Evolutionary conservation across 2,888 invertebrate species (phyloP), one percentile per base, ranked within the genome.

Genomic region (Dendrolimus pini): DNA sequence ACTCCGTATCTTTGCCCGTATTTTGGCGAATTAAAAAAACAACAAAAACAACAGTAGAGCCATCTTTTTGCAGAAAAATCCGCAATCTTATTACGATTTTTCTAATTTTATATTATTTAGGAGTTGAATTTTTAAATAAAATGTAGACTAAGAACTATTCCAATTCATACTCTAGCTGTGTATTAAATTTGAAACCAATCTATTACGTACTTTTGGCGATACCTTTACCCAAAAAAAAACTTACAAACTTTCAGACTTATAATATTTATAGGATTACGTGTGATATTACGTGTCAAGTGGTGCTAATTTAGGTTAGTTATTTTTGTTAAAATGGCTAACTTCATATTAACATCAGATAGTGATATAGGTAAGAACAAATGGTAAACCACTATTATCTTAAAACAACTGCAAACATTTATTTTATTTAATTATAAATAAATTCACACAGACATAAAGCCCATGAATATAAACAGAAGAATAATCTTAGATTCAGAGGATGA

Each of bases 281-380:
- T 42, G 42, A 42, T 42, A 42, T n/a, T 54, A 54, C 13, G 54
- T 54, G 54, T 54, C 42, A 54, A 52, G 58, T 47, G 58, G 42
- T 54, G 55, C 30, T 58, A 58, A 54, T 58, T 58, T 55, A 58
- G 47, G 58, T 58, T 58, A 54, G 14, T 58, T 57, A 54, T 57
- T 57, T 42, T 57, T 57, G 54, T 41, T 54, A 57, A 54, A 30
- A 55, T 55, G 54, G 42, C 55, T 55, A 59, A 54, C 54, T 54
- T 54, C 54, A 54, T 54, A 54, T 54, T 54, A 54, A 14, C 54
- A 54, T 52, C 56, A 56, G 56, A 54, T 59, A 56, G 59, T 59
- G 56, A 59, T 59, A 59, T 56, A 56, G 59, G 56, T 56, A 59
- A 59, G 59, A 59, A 59, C 56, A 59, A 59, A 59, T 59, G 56